A percentile compares a stretch with the other conserved stretches of the same genome.
Conservation (phyloP, 1,140 invertebrate genomes). For the Parapsyche elsis region DNA sequence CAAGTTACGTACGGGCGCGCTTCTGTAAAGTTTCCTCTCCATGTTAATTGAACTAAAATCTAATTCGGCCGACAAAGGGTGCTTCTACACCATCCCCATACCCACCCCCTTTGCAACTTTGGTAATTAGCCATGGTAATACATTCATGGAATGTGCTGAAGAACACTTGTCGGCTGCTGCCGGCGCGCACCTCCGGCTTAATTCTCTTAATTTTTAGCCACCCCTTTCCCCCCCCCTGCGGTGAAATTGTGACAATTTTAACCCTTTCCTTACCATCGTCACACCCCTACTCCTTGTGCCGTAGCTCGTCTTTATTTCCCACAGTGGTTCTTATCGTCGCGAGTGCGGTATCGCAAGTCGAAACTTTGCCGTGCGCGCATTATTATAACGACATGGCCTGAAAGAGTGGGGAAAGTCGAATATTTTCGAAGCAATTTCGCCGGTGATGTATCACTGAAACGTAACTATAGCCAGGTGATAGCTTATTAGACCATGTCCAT, state of each 20-base stretch:
- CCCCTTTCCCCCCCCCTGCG: background rate
- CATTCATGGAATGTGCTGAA: constrained; percentile 41
- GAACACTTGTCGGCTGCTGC: constrained; percentile 38
- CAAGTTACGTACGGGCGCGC: background rate
- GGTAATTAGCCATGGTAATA: constrained; percentile 50
- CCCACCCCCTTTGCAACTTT: constrained; percentile 34
- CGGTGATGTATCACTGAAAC: background rate
- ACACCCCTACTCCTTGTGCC: background rate
- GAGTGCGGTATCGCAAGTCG: background rate
- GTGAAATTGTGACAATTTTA: constrained; percentile 23
- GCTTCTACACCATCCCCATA: background rate
- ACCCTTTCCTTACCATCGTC: background rate
- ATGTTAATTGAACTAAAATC: constrained; percentile 49
- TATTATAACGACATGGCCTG: background rate
- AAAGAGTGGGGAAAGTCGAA: background rate
- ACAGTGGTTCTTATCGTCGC: background rate
- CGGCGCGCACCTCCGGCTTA: constrained; percentile 23
- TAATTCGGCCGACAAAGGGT: constrained; percentile 42
- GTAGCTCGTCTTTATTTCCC: background rate
- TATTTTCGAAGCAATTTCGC: background rate
- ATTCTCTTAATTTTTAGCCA: constrained; percentile 41
- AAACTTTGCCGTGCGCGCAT: background rate
- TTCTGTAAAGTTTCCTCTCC: constrained; percentile 31
- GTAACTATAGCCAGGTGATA: too few relatives aligned
- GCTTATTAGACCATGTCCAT: too few relatives aligned